Percentiles rank a stretch among this genome's conserved stretches.
Conservation (phyloP, 2,888 invertebrate species). For the Drosophila mulleri region DNA sequence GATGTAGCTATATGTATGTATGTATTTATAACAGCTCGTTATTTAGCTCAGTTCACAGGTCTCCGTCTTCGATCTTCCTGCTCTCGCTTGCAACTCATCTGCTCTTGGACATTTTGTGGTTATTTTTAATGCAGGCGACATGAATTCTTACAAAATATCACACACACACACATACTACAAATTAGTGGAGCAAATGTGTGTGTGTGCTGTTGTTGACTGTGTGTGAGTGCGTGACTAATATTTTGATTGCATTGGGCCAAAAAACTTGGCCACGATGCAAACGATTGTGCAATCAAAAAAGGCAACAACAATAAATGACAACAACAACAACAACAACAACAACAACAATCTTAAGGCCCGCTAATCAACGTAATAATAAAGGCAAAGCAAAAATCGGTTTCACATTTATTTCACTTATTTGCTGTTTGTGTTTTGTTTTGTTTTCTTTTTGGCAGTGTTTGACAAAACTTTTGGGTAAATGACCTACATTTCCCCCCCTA, state of each 20-base stretch:
- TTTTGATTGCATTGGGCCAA: conserved; percentile 61
- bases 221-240: conserved; percentile 76
- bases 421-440: conserved; percentile 1
- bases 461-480: conserved; percentile 63
- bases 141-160: conserved; percentile 75
- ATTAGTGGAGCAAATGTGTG: conserved; percentile 36
- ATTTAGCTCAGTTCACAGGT: conserved; percentile 39
- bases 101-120: conserved; percentile 57
- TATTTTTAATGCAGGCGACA: conserved; percentile 75
- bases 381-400: conserved; percentile 30
- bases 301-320: conserved; percentile 40
- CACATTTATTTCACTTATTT: conserved; percentile 25
- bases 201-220: conserved; percentile 21
- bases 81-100: conserved; percentile 30
- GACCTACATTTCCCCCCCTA: conserved; percentile 65
- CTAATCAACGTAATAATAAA: conserved; percentile 64
- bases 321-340: conserved; percentile 28
- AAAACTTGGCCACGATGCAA: conserved; percentile 71
- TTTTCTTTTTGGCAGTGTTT: conserved; percentile 41
- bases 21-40: conserved; percentile 38
- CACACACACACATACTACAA: conserved; percentile 43
- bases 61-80: conserved; percentile 8
- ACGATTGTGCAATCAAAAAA: conserved; percentile 59
- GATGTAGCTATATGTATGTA: background rate
- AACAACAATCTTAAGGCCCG: conserved; percentile 19